phyloP scores from a whole-genome alignment of 2,113 vertebrate genomes.

The Cyprinodon variegatus region DNA sequence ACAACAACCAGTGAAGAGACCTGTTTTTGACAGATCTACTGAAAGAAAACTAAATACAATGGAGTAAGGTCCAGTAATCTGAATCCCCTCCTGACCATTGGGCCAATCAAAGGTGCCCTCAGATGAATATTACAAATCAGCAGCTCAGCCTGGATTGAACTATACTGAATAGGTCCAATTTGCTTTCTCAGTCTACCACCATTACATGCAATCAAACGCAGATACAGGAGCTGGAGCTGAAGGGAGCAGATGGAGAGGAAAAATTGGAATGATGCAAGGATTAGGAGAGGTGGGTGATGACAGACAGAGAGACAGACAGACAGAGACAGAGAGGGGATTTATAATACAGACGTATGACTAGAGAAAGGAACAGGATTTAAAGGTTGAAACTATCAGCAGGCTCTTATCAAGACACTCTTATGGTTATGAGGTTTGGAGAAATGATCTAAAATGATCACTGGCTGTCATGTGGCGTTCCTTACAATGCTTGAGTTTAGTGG shows the following conservation, averaged over 20 bases:
- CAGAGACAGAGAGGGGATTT: background rate
- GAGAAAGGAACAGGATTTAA: slow-evolving; percentile 19
- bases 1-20: background rate
- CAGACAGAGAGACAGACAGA: background rate
- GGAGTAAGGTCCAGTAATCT: slow-evolving; percentile 23
- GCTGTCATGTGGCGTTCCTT: slow-evolving; percentile 47
- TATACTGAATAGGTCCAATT: slow-evolving; percentile 69
- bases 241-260: slow-evolving; percentile 44
- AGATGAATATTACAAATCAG: slow-evolving; percentile 70
- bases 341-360: slow-evolving; percentile 16
- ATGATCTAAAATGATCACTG: slow-evolving; percentile 47
- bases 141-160: slow-evolving; percentile 46
- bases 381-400: slow-evolving; percentile 49
- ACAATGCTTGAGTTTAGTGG: slow-evolving; percentile 36
- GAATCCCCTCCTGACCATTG: slow-evolving; percentile 50
- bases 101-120: slow-evolving; percentile 60
- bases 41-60: slow-evolving; percentile 8
- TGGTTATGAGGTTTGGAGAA: slow-evolving; percentile 28
- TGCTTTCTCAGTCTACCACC: slow-evolving; percentile 62
- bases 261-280: slow-evolving; percentile 59
- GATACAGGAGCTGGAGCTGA: slow-evolving; percentile 46
- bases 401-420: slow-evolving; percentile 56
- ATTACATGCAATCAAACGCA: slow-evolving; percentile 74
- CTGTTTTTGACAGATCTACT: slow-evolving; percentile 14
- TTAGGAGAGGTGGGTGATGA: slow-evolving; percentile 11